These are phyloP conservation scores for Heliconius eleuchia DNA, from an alignment of 1,140 invertebrate genomes.

Conservation along the genomic window DNA sequence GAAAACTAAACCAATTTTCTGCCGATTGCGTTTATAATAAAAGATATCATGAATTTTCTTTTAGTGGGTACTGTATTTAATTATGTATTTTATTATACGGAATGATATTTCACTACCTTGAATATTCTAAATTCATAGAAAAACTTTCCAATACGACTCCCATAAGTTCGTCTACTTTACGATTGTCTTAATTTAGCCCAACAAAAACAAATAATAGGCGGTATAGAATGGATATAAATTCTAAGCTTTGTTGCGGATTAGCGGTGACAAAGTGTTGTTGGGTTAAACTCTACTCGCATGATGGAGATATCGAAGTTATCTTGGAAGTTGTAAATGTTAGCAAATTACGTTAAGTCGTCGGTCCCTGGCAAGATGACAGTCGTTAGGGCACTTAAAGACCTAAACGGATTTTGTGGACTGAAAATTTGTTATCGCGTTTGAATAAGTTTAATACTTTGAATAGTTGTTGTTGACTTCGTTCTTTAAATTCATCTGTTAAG, in stretches of 20 bases:
- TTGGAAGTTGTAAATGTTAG: slow-evolving; percentile 42
- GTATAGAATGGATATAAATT: slow-evolving; percentile 31
- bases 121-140: not conserved
- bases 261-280: slow-evolving; percentile 30
- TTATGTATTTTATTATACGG: not conserved
- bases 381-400: slow-evolving; percentile 25
- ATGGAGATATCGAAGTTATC: slow-evolving; percentile 47
- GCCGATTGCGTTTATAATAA: no score
- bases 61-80: no score
- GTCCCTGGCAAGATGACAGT: slow-evolving; percentile 30
- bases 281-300: slow-evolving; percentile 34
- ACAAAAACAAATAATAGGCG: not conserved
- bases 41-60: no score
- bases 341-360: slow-evolving; percentile 40
- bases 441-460: slow-evolving; percentile 24
- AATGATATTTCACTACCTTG: not conserved
- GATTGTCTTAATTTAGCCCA: slow-evolving; percentile 7
- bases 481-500: not conserved
- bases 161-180: not conserved
- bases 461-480: slow-evolving; percentile 16
- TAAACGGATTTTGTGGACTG: slow-evolving; percentile 14
- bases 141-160: not conserved
- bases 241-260: slow-evolving; percentile 39
- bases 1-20: no score
- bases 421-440: slow-evolving; percentile 21